Evolutionary conservation across 2,888 invertebrate species (phyloP).

Genomic region (Ceratothoa steindachneri): DNA sequence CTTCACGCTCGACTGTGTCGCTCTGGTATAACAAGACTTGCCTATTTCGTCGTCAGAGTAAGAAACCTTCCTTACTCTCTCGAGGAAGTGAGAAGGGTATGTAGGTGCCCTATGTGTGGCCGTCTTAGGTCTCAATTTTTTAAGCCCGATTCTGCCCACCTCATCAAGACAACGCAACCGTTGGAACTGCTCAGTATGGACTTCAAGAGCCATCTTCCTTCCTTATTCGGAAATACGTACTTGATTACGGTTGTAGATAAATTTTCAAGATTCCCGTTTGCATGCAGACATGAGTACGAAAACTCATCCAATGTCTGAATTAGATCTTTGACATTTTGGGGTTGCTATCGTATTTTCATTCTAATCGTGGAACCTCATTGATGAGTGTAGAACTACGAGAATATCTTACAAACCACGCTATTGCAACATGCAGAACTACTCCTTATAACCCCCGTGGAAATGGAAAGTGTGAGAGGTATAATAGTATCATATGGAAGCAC

Average conservation of each 20-base stretch:
- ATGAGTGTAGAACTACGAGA: neutral
- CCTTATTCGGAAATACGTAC: neutral
- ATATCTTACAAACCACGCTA: neutral
- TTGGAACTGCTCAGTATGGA: neutral
- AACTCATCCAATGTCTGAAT: neutral
- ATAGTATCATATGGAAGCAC: constrained; percentile 13
- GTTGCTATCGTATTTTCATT: constrained; percentile 12
- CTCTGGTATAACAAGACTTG: constrained; percentile 13
- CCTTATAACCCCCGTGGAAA: constrained; percentile 8
- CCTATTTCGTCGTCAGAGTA: constrained; percentile 16
- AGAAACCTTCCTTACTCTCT: constrained; percentile 19
- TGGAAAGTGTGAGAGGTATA: constrained; percentile 4
- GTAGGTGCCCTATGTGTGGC: neutral
- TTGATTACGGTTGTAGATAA: neutral
- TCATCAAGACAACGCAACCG: neutral
- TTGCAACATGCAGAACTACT: constrained; percentile 4
- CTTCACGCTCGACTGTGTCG: no score
- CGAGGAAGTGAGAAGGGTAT: neutral
- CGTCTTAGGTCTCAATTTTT: neutral
- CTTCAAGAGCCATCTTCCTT: neutral
- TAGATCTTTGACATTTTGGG: constrained; percentile 2
- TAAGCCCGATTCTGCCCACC: neutral
- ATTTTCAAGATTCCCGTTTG: neutral
- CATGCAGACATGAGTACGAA: neutral
- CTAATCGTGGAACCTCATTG: constrained; percentile 13